Conservation (phyloP, 2,888 invertebrate genomes). For the Macrosoma leucophasiata region DNA sequence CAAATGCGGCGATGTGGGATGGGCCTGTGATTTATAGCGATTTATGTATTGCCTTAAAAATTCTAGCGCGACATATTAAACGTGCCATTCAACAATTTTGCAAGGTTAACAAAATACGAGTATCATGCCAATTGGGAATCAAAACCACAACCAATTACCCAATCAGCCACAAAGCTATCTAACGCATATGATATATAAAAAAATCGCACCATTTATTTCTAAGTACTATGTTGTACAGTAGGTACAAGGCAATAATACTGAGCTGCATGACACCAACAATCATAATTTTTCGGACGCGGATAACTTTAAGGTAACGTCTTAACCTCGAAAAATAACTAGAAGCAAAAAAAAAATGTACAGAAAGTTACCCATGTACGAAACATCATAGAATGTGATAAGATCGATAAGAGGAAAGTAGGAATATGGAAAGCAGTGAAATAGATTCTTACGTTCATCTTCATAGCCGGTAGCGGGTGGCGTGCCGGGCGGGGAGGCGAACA, state of each 20-base stretch:
- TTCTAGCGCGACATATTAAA: slow-evolving; percentile 30
- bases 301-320: slow-evolving; percentile 26
- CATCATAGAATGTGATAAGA: slow-evolving; percentile 26
- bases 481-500: slow-evolving; percentile 82
- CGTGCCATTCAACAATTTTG: slow-evolving; percentile 37
- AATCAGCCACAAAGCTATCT: slow-evolving; percentile 54
- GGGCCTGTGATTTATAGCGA: slow-evolving; percentile 31
- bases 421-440: slow-evolving; percentile 9
- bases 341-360: slow-evolving; percentile 11
- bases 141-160: slow-evolving; percentile 44
- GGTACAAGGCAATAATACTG: slow-evolving; percentile 28
- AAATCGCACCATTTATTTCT: slow-evolving; percentile 33
- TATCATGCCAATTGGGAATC: slow-evolving; percentile 53
- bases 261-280: slow-evolving; percentile 33
- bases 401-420: slow-evolving; percentile 28
- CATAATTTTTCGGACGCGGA: slow-evolving; percentile 30
- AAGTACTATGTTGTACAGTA: slow-evolving; percentile 30
- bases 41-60: slow-evolving; percentile 26
- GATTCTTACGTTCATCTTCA: slow-evolving; percentile 52
- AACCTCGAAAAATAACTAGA: slow-evolving; percentile 15
- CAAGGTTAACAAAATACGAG: slow-evolving; percentile 24
- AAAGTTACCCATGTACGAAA: slow-evolving; percentile 35
- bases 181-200: slow-evolving; percentile 38
- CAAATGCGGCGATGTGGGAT: slow-evolving; percentile 35
- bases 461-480: slow-evolving; percentile 39